phyloP scores from a whole-genome alignment of 2,888 invertebrate genomes.

The Lissocephala sabroskyi region DNA sequence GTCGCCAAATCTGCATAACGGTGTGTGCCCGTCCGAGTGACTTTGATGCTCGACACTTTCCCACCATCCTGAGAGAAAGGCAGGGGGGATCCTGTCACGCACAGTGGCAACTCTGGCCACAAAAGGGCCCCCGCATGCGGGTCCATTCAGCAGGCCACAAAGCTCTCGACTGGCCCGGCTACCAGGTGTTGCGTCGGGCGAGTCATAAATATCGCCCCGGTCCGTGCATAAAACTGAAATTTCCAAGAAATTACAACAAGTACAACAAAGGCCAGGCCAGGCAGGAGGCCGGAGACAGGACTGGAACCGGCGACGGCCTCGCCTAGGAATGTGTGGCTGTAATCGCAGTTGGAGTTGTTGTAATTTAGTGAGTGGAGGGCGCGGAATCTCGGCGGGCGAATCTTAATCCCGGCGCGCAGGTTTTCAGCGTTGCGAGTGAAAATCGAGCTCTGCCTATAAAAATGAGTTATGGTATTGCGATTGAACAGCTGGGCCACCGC shows the following conservation, averaged over 20 bases:
- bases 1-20: constrained; percentile 39
- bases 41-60: not conserved
- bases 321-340: constrained; percentile 22
- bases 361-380: constrained; percentile 55
- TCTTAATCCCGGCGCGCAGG: constrained; percentile 68
- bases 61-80: not conserved
- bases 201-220: constrained; percentile 55
- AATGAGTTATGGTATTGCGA: constrained; percentile 64
- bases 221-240: constrained; percentile 55
- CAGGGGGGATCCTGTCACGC: constrained; percentile 51
- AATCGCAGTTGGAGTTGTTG: constrained; percentile 68
- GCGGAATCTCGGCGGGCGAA: constrained; percentile 56
- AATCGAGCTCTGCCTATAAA: constrained; percentile 63
- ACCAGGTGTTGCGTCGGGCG: constrained; percentile 49
- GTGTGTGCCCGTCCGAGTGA: no score
- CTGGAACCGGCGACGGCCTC: not conserved
- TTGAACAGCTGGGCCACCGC: constrained; percentile 64
- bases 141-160: constrained; percentile 34
- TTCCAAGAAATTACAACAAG: constrained; percentile 66
- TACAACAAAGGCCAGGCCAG: constrained; percentile 39
- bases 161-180: constrained; percentile 35
- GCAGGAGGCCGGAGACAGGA: constrained; percentile 16
- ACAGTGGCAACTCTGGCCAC: constrained; percentile 50
- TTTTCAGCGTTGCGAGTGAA: no score
- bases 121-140: constrained; percentile 30